These are phyloP conservation scores for Podarcis lilfordi DNA, from an alignment of 2,797 vertebrate genomes.

Conservation along the genomic window DNA sequence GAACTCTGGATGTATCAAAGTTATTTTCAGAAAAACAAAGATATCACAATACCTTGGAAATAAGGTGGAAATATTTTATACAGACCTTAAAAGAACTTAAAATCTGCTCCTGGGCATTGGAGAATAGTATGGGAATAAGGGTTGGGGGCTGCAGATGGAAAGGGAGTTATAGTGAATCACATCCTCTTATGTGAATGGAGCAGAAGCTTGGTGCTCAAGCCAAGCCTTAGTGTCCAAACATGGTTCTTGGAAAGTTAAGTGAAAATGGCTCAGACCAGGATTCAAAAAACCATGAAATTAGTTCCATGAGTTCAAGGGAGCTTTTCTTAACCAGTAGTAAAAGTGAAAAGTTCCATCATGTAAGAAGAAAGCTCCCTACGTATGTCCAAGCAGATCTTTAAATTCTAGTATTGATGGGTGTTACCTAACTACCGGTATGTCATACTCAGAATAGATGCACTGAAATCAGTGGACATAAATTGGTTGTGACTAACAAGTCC, in stretches of 20 bases:
- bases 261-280: background rate
- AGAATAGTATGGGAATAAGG: background rate
- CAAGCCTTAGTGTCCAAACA: background rate
- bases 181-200: background rate
- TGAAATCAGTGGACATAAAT: too few species aligned
- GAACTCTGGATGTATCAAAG: too few species aligned
- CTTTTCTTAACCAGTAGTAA: background rate
- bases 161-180: background rate
- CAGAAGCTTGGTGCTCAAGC: background rate
- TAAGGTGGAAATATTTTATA: too few species aligned
- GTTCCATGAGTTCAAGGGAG: background rate
- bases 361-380: background rate
- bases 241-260: background rate
- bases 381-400: background rate
- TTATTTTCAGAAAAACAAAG: too few species aligned
- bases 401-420: background rate
- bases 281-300: background rate
- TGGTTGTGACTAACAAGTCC: too few species aligned
- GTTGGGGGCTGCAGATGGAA: background rate
- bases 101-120: background rate
- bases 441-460: too few species aligned
- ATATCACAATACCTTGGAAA: too few species aligned
- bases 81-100: too few species aligned
- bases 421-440: too few species aligned
- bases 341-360: background rate